A percentile compares a stretch with the other conserved stretches of the same genome.
phyloP scores from a whole-genome alignment of 2,888 invertebrate genomes.

The Kuschelorhynchus macadamiae region DNA sequence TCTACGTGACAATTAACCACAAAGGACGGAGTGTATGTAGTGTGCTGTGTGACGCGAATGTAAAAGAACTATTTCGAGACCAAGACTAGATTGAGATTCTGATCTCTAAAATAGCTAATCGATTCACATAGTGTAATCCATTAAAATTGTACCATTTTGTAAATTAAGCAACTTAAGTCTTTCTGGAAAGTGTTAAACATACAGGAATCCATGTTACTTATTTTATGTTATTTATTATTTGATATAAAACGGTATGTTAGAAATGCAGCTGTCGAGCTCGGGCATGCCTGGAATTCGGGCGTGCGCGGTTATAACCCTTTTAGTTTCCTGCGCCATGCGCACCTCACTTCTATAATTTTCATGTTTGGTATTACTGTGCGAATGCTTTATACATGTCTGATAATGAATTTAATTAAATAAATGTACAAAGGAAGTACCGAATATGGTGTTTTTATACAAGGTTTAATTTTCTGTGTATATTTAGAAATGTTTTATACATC shows the following conservation, averaged over 20 bases:
- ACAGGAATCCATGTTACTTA: slow-evolving; percentile 70
- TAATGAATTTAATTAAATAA: slow-evolving; percentile 70
- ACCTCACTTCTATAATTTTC: slow-evolving; percentile 68
- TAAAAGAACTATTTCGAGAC: slow-evolving; percentile 55
- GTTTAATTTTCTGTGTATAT: slow-evolving; percentile 69
- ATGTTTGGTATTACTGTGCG: slow-evolving; percentile 72
- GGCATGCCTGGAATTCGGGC: slow-evolving; percentile 53
- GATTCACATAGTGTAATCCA: slow-evolving; percentile 68
- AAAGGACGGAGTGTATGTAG: slow-evolving; percentile 57
- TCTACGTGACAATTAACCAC: slow-evolving; percentile 54
- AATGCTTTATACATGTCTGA: slow-evolving; percentile 73
- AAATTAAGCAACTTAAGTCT: slow-evolving; percentile 69
- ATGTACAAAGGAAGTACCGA: slow-evolving; percentile 72
- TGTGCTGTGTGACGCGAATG: slow-evolving; percentile 54
- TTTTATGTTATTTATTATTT: slow-evolving; percentile 65
- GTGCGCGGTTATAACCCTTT: slow-evolving; percentile 41
- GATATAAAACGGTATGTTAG: slow-evolving; percentile 60
- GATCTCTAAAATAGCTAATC: slow-evolving; percentile 64
- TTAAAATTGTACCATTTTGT: slow-evolving; percentile 69
- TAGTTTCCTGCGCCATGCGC: slow-evolving; percentile 56
- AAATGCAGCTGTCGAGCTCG: slow-evolving; percentile 61
- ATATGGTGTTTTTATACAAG: slow-evolving; percentile 70
- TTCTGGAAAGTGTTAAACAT: slow-evolving; percentile 70
- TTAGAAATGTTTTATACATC: slow-evolving; percentile 65
- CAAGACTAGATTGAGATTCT: slow-evolving; percentile 59